Base-by-base conservation (phyloP, 2,888 invertebrate species). In the Rotaria socialis region DNA sequence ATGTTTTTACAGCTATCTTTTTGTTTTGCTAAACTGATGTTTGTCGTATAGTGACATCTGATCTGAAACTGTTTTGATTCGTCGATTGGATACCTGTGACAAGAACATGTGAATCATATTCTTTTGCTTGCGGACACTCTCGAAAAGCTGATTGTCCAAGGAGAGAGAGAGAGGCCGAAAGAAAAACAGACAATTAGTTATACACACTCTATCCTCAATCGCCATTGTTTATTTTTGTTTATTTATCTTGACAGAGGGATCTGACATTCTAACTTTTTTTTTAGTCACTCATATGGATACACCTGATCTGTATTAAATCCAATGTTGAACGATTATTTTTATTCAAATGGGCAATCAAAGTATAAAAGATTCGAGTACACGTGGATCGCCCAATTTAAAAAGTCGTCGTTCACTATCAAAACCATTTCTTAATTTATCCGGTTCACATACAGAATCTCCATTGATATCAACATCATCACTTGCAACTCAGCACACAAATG, bases 331-430 rank as follows among this genome's bases (percentile, higher is more conserved):
- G 35, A 67, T 67, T 67, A 14, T 35, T 67, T 67, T 67, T 27
- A 67, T 22, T 80, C 22, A 19, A 80, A 80, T 80, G 75, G 75
- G 75, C 41, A 80, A 80, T 80, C 75, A 80, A 80, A 80, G 24
- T 43, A 47, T 41, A 80, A 80, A 47, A 80, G 75, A 80, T 47
- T 47, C 43, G 8, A 41, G 75, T 80, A 47, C 75, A 80, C 75
- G 75, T 80, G 41, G 47, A 80, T 80, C 75, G 47, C 75, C 75
- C 22, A 80, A 47, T 47, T 80, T 80, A 80, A 80, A 80, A 80
- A 80, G 75, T 80, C 75, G 75, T 47, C 75, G 75, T 80, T 80
- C 75, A 47, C 22, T 80, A 22, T 80, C 75, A 47, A 80, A 80
- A 47, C 75, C 75, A 80, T 80, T 80, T 80, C 47, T 80, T 11